Evolutionary conservation across 2,797 vertebrate species (phyloP).

Genomic region (Luscinia luscinia): DNA sequence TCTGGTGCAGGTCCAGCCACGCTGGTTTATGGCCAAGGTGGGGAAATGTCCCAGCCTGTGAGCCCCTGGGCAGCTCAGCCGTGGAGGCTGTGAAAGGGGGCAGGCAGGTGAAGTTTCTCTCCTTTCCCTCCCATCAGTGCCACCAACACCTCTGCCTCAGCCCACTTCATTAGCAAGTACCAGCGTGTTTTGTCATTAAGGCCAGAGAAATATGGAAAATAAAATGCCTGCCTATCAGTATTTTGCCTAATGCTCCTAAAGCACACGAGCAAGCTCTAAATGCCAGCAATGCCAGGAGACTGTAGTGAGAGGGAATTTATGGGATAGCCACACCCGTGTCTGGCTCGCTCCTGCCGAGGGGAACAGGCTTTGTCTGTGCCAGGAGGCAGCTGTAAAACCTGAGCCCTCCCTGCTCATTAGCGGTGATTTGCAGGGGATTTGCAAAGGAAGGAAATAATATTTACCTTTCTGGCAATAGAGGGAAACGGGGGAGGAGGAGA

Average conservation of each 20-base stretch:
- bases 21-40: not conserved
- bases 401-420: not conserved
- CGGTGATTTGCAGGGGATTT: not conserved
- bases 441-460: not conserved
- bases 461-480: not conserved
- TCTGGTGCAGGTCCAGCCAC: not conserved
- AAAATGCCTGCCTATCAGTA: not conserved
- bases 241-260: not conserved
- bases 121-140: not conserved
- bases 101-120: not conserved
- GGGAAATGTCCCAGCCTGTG: accelerated
- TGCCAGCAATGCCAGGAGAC: not conserved
- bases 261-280: not conserved
- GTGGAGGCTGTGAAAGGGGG: not conserved
- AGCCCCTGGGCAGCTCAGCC: not conserved
- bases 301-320: not conserved
- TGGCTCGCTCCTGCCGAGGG: accelerated
- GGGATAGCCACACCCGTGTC: not conserved
- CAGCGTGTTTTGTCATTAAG: not conserved
- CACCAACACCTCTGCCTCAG: not conserved
- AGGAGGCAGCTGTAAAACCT: not conserved
- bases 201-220: not conserved
- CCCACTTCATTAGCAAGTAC: not conserved
- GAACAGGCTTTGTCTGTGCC: not conserved
- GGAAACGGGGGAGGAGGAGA: not conserved